Evolutionary conservation across 2,888 invertebrate species (phyloP), one percentile per base, ranked within the genome.

Genomic region (Philaethria dido): DNA sequence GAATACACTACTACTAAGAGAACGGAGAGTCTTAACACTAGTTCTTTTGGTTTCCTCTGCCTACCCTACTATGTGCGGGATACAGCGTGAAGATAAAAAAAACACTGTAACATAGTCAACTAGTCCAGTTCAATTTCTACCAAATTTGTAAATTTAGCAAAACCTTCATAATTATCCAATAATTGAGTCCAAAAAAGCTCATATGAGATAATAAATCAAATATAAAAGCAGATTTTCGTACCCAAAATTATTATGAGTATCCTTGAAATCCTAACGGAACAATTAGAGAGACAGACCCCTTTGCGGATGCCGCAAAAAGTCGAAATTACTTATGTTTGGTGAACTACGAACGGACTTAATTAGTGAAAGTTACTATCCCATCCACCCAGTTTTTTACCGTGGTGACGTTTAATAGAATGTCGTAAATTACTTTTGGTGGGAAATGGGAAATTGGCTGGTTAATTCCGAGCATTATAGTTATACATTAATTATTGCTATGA

Each of bases 321-420:
- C 71, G 48, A 73, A 74, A 74, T 72, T 74, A 72, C 74, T 73
- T 69, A 73, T 68, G 73, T 72, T 72, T 73, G 65, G 71, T 69
- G 64, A 72, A 73, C 74, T 70, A 72, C 71, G 68, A 55, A 65
- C 69, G 69, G 72, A 72, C 73, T 74, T 74, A 72, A 75, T 74
- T 73, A 73, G 72, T 57, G 69, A 69, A 75, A 73, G 65, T 75
- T 74, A 66, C 62, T 60, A 22, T 42, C 55, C 62, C 54, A 22
- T 42, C 55, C 55, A 54, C 61, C 64, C 47, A 63, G 68, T 75
- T 75, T 75, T 60, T 75, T 72, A 69, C 64, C 65, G 44, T n/a
- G 36, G 52, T 57, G 64, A 62, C 68, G 44, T 64, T 65, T 72
- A 68, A 69, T 73, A 65, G 65, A 66, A 68, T 39, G 42, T 20